Conservation (phyloP, 1,140 invertebrate species). For the Drosophila parvula region DNA sequence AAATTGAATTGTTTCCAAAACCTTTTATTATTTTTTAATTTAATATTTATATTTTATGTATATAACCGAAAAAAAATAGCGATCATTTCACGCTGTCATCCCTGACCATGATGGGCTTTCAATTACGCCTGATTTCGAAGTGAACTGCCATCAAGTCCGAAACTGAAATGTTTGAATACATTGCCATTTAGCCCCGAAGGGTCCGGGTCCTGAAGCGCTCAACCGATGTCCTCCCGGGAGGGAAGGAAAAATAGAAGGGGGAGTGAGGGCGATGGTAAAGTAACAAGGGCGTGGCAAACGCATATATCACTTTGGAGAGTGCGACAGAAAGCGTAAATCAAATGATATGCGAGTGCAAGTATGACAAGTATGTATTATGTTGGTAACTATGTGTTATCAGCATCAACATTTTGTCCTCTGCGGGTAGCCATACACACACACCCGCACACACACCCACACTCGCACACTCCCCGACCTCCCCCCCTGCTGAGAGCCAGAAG, state of each 20-base stretch:
- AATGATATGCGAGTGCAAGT: slow-evolving; percentile 81
- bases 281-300: slow-evolving; percentile 53
- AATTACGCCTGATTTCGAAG: slow-evolving; percentile 62
- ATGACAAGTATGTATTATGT: slow-evolving; percentile 82
- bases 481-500: slow-evolving; percentile 2
- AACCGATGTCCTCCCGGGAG: too few relatives aligned
- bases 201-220: neutral
- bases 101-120: slow-evolving; percentile 54
- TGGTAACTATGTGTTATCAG: slow-evolving; percentile 80
- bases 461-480: neutral
- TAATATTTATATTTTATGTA: neutral
- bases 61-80: neutral
- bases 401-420: slow-evolving; percentile 62
- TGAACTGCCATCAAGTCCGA: slow-evolving; percentile 71
- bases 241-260: neutral
- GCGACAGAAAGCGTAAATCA: slow-evolving; percentile 80
- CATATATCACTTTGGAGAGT: slow-evolving; percentile 76
- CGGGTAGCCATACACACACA: neutral
- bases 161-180: slow-evolving; percentile 81
- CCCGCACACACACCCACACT: too few relatives aligned
- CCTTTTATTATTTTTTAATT: too few relatives aligned
- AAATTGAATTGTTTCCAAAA: too few relatives aligned
- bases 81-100: slow-evolving; percentile 9
- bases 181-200: slow-evolving; percentile 63
- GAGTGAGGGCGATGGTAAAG: too few relatives aligned